Conservation (phyloP, 2,113 vertebrate species). For the Butorides virescens region DNA sequence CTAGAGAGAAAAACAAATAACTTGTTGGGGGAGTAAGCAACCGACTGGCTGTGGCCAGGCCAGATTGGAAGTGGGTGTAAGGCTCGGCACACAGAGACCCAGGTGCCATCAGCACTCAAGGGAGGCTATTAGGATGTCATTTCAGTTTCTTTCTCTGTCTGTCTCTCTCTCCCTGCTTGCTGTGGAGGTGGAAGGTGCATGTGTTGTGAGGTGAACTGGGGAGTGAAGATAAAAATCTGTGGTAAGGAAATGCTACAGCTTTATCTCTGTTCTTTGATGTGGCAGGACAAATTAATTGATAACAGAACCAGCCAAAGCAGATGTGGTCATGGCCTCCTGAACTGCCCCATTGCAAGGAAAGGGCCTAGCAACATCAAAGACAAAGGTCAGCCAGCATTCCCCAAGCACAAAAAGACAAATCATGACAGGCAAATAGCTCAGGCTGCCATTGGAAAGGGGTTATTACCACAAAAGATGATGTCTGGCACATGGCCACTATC, state of each 20-base stretch:
- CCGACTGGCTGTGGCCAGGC: slow-evolving; percentile 37
- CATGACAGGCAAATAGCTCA: slow-evolving; percentile 56
- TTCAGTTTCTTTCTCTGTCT: slow-evolving; percentile 49
- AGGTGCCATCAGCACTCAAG: slow-evolving; percentile 49
- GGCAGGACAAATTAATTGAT: slow-evolving; percentile 70
- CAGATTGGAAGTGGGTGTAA: slow-evolving; percentile 65
- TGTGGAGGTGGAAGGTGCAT: slow-evolving; percentile 57
- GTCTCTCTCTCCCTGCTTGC: slow-evolving; percentile 1
- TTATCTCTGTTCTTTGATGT: slow-evolving; percentile 66
- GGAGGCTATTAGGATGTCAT: slow-evolving; percentile 58
- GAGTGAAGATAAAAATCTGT: slow-evolving; percentile 67
- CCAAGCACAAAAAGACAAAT: slow-evolving; percentile 53
- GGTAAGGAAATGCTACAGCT: slow-evolving; percentile 64
- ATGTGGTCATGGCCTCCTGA: slow-evolving; percentile 66
- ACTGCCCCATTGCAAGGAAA: slow-evolving; percentile 55
- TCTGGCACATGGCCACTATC: slow-evolving; percentile 39
- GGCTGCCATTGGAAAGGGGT: slow-evolving; percentile 49
- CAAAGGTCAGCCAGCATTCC: slow-evolving; percentile 62
- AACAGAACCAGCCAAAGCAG: slow-evolving; percentile 62
- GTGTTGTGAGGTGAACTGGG: slow-evolving; percentile 58
- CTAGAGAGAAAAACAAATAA: slow-evolving; percentile 65
- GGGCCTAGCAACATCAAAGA: slow-evolving; percentile 60
- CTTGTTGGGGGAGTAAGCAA: slow-evolving; percentile 64
- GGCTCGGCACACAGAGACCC: slow-evolving; percentile 53
- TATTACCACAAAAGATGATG: slow-evolving; percentile 39